A percentile compares a stretch with the other conserved stretches of the same genome.
Evolutionary conservation across 2,888 invertebrate species (phyloP).

Genomic region (Xanthia icteritia): DNA sequence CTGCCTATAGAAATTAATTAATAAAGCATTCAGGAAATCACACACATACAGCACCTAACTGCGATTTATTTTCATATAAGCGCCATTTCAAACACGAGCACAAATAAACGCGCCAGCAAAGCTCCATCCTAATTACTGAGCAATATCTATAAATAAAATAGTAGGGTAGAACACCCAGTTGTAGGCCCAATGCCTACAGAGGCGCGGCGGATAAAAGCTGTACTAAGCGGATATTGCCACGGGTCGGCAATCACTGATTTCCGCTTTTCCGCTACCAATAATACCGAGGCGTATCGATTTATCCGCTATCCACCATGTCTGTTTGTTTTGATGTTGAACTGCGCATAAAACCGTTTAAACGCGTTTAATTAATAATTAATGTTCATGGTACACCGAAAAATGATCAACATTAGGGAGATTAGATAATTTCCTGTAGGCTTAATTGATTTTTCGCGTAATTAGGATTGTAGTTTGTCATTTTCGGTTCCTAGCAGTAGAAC

Average conservation of each 20-base stretch:
- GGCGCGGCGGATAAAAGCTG: slow-evolving; percentile 72
- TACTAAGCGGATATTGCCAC: slow-evolving; percentile 83
- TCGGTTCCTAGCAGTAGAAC: neutral
- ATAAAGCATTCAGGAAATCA: slow-evolving; percentile 18
- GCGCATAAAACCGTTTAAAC: slow-evolving; percentile 57
- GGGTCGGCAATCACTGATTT: slow-evolving; percentile 83
- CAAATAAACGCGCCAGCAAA: slow-evolving; percentile 55
- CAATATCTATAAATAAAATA: slow-evolving; percentile 64
- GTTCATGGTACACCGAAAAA: slow-evolving; percentile 34
- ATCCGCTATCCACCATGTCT: slow-evolving; percentile 62
- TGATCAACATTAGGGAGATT: slow-evolving; percentile 50
- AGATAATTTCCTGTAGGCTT: slow-evolving; percentile 56
- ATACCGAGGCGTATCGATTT: slow-evolving; percentile 72
- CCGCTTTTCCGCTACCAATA: slow-evolving; percentile 83
- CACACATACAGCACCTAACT: neutral
- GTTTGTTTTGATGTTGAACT: slow-evolving; percentile 69
- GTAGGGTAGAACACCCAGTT: slow-evolving; percentile 55
- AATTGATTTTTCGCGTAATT: slow-evolving; percentile 55
- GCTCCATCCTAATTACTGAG: slow-evolving; percentile 60
- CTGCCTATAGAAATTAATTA: slow-evolving; percentile 1
- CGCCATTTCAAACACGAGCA: slow-evolving; percentile 37
- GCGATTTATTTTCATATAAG: slow-evolving; percentile 44
- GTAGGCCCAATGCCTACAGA: slow-evolving; percentile 64
- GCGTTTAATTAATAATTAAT: slow-evolving; percentile 62
- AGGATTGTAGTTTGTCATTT: slow-evolving; percentile 25